Conservation (phyloP, 2,888 invertebrate species). For the Drosophila seclusa region DNA sequence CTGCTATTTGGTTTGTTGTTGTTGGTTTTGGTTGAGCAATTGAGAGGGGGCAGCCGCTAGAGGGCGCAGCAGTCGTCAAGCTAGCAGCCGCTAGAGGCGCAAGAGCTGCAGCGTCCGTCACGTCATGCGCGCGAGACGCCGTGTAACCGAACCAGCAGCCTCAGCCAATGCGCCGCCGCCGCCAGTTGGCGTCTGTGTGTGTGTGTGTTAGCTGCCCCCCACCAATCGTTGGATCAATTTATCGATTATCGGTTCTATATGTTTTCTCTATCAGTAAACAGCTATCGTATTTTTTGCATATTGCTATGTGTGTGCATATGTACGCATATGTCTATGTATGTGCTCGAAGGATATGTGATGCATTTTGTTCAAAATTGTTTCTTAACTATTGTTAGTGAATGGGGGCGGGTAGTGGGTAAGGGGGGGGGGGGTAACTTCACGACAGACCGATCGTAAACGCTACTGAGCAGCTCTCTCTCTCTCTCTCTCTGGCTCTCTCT, state of each 20-base stretch:
- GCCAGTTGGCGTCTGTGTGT: conserved; percentile 37
- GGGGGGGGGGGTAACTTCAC: conserved; percentile 10
- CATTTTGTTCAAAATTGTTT: conserved; percentile 39
- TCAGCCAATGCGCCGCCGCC: conserved; percentile 49
- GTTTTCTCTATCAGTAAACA: conserved; percentile 30
- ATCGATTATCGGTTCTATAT: conserved; percentile 23
- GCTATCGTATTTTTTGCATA: conserved; percentile 42
- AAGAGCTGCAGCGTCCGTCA: conserved; percentile 29
- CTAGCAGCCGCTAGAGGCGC: conserved; percentile 29
- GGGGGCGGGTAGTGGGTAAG: not conserved
- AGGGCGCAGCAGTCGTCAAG: conserved; percentile 20
- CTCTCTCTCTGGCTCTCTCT: conserved; percentile 3
- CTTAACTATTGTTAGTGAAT: conserved; percentile 42
- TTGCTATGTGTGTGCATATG: conserved; percentile 14
- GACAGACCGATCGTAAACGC: conserved; percentile 45
- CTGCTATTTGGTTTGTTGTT: conserved; percentile 31
- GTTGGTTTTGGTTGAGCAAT: conserved; percentile 35
- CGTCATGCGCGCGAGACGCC: conserved; percentile 33
- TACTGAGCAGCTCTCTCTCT: conserved; percentile 11
- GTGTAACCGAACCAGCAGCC: conserved; percentile 72
- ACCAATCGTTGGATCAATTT: conserved; percentile 22
- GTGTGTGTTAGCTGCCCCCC: conserved; percentile 9
- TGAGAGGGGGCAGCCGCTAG: not conserved
- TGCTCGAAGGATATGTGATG: conserved; percentile 60
- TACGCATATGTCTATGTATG: conserved; percentile 36